phyloP scores from a whole-genome alignment of 2,113 vertebrate genomes.

The Andinoacara biseriatus region DNA sequence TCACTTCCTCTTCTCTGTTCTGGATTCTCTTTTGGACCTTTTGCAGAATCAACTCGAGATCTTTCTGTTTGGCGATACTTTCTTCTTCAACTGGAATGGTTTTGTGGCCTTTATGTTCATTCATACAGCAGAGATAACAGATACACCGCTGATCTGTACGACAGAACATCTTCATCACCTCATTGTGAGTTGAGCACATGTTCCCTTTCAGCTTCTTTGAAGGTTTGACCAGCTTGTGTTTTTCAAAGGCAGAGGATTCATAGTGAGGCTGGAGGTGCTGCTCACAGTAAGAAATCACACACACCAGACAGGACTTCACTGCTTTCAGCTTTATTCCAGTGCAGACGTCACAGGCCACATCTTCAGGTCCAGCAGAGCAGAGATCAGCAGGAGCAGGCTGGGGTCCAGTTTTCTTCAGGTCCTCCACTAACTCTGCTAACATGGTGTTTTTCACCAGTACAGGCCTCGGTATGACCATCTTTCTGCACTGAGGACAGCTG shows the following conservation, averaged over 20 bases:
- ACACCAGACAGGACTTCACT: not conserved
- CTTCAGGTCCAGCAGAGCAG: not conserved
- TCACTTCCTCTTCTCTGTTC: rapidly evolving
- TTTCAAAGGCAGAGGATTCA: too few relatives aligned
- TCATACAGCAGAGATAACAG: not conserved
- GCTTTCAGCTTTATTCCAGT: not conserved
- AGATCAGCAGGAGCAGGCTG: rapidly evolving
- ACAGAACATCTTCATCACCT: not conserved
- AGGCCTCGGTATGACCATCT: rapidly evolving
- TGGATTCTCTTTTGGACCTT: not conserved
- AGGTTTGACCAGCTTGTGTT: not conserved
- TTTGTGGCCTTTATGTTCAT: not conserved
- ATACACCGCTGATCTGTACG: rapidly evolving
- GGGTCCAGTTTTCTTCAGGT: rapidly evolving
- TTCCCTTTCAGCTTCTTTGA: rapidly evolving
- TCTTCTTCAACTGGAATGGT: not conserved
- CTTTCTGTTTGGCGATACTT: not conserved
- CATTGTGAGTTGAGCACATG: not conserved
- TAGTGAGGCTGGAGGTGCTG: too few relatives aligned
- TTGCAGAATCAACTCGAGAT: not conserved
- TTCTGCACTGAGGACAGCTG: not conserved
- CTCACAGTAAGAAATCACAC: not conserved
- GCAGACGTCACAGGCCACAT: not conserved
- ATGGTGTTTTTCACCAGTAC: not conserved
- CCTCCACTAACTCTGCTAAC: not conserved